Percentiles rank a stretch among this genome's conserved stretches.
These are phyloP conservation scores for Etheostoma nigrum DNA, from an alignment of 2,797 vertebrate genomes.

Conservation along the genomic window DNA sequence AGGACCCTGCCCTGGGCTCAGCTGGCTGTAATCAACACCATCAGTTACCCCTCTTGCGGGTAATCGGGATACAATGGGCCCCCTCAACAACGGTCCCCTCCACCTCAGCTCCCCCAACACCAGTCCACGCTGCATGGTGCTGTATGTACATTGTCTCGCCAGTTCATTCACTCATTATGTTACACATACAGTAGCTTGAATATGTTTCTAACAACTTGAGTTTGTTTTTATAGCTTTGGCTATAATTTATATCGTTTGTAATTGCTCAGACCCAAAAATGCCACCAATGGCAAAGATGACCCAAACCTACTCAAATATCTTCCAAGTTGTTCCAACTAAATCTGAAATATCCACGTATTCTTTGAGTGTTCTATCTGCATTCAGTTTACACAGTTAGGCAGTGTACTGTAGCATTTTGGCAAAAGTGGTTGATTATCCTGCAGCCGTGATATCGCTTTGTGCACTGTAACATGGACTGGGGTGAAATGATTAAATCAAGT, in stretches of 20 bases:
- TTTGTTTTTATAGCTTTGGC: background rate
- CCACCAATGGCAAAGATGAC: background rate
- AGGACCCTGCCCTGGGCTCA: slow-evolving; percentile 66
- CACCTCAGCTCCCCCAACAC: slow-evolving; percentile 33
- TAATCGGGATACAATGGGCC: slow-evolving; percentile 73
- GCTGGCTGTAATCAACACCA: slow-evolving; percentile 81
- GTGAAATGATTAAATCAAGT: slow-evolving; percentile 24
- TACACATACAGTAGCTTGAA: background rate
- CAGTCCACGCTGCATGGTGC: slow-evolving; percentile 44
- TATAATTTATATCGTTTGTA: background rate
- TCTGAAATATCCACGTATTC: background rate
- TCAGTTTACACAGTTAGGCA: background rate
- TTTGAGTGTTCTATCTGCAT: slow-evolving; percentile 1
- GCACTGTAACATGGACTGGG: slow-evolving; percentile 1
- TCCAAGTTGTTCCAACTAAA: background rate
- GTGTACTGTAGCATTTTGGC: background rate
- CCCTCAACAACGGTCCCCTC: slow-evolving; percentile 53
- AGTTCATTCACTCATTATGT: background rate
- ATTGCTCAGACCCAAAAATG: background rate
- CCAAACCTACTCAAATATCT: background rate
- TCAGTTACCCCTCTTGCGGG: slow-evolving; percentile 60
- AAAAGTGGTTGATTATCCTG: background rate
- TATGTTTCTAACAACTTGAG: background rate
- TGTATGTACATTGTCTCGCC: slow-evolving; percentile 35
- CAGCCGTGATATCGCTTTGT: slow-evolving; percentile 14